Evolutionary conservation across 2,113 vertebrate species (phyloP).

Genomic region (Fulmarus glacialis): DNA sequence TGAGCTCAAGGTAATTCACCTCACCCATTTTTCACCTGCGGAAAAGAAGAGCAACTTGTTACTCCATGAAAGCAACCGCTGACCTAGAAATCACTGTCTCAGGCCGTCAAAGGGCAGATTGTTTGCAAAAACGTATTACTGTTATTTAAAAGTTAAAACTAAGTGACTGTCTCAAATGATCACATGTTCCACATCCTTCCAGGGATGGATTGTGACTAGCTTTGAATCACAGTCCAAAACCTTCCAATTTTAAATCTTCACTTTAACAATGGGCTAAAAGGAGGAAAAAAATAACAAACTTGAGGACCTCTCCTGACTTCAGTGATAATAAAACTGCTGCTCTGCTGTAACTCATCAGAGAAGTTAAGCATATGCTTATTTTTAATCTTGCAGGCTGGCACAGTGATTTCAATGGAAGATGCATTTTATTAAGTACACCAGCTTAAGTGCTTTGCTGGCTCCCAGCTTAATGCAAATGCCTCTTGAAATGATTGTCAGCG

Average conservation of each 20-base stretch:
- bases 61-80: background rate
- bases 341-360: background rate
- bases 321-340: background rate
- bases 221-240: background rate
- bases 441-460: conserved; percentile 51
- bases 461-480: background rate
- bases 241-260: background rate
- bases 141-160: background rate
- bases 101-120: background rate
- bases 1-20: background rate
- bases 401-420: background rate
- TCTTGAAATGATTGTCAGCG: background rate
- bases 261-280: background rate
- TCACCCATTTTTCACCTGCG: background rate
- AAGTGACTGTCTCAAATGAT: background rate
- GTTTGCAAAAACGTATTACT: background rate
- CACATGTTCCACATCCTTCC: background rate
- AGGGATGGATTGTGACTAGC: background rate
- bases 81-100: background rate
- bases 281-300: background rate
- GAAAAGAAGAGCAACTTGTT: background rate
- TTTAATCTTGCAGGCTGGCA: background rate
- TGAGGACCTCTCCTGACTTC: background rate
- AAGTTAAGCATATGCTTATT: background rate
- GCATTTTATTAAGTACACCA: background rate